Evolutionary conservation across 1,140 invertebrate species (phyloP), one percentile per base, ranked within the genome.

Genomic region (Drosophila guanche): DNA sequence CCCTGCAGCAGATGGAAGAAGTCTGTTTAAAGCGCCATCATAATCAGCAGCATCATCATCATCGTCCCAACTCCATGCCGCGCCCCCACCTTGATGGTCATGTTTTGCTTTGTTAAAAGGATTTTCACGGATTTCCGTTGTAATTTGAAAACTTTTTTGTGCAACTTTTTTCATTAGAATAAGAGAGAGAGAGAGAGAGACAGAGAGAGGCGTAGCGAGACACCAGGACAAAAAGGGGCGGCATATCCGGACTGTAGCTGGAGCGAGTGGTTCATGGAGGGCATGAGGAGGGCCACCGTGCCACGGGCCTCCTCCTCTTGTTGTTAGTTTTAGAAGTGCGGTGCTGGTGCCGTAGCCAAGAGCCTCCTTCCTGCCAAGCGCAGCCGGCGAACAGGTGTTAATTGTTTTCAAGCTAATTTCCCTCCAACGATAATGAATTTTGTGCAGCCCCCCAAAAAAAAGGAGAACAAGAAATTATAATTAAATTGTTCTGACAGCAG

Each of bases 91-190:
- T 40, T 22, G 23, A 42, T 23, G 68, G 54, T 60, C 70, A 68
- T 79, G 83, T 76, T 88, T 85, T 86, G 83, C 70, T 88, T 88
- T 88, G 81, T 85, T 88, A 88, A 88, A 88, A 88, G 83, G 83
- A 88, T 88, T 88, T 88, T 88, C 83, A 88, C 78, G 83, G 83
- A 88, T 88, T 88, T 88, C 83, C 74, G 78, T 88, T 88, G 83
- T 88, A 88, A 88, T 88, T 88, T 88, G 83, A 88, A 88, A 88
- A 88, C 70, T 88, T 88, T 86, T 86, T 78, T 79, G 56, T 88
- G 57, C 83, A 86, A 86, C 83, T 88, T 88, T 88, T 88, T 88
- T 88, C 83, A 88, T 88, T 88, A 86, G 77, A 80, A 86, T 73
- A 58, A 65, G 40, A 33, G 57, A 53, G 50, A 40, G 43, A 41